phyloP scores from a whole-genome alignment of 2,113 vertebrate species.

The Plectropomus leopardus region DNA sequence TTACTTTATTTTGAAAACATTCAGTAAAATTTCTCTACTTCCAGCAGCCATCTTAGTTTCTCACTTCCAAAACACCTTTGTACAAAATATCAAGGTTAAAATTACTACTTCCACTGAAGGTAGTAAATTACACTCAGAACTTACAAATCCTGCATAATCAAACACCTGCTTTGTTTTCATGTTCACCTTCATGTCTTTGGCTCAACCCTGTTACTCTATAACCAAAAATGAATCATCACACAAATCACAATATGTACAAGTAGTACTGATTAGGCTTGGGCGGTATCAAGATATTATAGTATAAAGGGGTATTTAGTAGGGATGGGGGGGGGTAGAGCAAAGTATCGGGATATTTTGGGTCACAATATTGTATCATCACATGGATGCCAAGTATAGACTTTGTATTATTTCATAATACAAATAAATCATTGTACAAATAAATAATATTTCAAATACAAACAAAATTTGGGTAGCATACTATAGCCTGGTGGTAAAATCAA shows the following conservation, averaged over 20 bases:
- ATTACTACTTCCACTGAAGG: background rate
- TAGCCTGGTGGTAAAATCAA: too few species aligned
- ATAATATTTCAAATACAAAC: too few species aligned
- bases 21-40: background rate
- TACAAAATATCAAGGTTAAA: background rate
- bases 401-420: too few species aligned
- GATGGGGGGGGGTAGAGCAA: too few species aligned
- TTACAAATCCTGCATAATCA: slow-evolving; percentile 15
- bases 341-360: too few species aligned
- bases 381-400: too few species aligned
- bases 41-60: background rate
- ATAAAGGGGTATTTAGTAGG: too few species aligned
- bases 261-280: background rate
- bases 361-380: too few species aligned
- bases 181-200: background rate
- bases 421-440: too few species aligned
- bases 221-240: slow-evolving; percentile 9
- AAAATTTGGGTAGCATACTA: too few species aligned
- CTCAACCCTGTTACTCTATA: background rate
- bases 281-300: too few species aligned
- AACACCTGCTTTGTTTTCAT: slow-evolving; percentile 3
- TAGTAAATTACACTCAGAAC: background rate
- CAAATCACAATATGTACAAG: slow-evolving; percentile 32
- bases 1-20: background rate
- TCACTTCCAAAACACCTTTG: background rate